Evolutionary conservation across 1,140 invertebrate species (phyloP).

Genomic region (Ectropis grisescens): DNA sequence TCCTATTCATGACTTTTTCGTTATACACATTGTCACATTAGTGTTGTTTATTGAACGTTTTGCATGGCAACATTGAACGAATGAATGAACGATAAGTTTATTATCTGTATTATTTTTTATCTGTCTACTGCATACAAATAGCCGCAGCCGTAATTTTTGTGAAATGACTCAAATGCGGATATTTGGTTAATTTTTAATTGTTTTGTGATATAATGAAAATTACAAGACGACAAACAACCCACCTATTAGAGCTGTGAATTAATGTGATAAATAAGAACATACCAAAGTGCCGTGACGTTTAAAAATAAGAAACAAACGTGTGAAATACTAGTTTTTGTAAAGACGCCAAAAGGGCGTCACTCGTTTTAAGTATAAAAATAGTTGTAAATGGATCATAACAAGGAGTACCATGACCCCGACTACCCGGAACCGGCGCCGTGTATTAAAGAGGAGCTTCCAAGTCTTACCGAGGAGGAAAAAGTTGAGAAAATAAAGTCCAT

Average conservation of each 20-base stretch:
- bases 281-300: constrained; percentile 17
- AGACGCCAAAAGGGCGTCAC: constrained; percentile 19
- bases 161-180: constrained; percentile 34
- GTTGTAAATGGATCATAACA: constrained; percentile 43
- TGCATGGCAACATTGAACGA: too few relatives aligned
- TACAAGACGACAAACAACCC: constrained; percentile 6
- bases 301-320: background rate
- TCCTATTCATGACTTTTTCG: too few relatives aligned
- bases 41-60: too few relatives aligned
- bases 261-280: constrained; percentile 12
- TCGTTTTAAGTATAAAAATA: constrained; percentile 15
- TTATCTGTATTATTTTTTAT: too few relatives aligned
- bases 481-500: constrained; percentile 47
- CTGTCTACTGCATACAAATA: too few relatives aligned
- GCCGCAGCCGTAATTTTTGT: too few relatives aligned
- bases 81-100: too few relatives aligned
- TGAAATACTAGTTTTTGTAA: constrained; percentile 1
- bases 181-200: constrained; percentile 23
- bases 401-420: constrained; percentile 58
- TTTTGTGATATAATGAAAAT: constrained; percentile 15
- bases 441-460: constrained; percentile 26
- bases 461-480: constrained; percentile 38
- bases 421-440: constrained; percentile 36
- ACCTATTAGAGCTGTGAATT: constrained; percentile 14
- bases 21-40: too few relatives aligned